Percentiles rank a stretch among this genome's conserved stretches.
phyloP scores from a whole-genome alignment of 2,888 invertebrate species.

The Amphipyra berbera region DNA sequence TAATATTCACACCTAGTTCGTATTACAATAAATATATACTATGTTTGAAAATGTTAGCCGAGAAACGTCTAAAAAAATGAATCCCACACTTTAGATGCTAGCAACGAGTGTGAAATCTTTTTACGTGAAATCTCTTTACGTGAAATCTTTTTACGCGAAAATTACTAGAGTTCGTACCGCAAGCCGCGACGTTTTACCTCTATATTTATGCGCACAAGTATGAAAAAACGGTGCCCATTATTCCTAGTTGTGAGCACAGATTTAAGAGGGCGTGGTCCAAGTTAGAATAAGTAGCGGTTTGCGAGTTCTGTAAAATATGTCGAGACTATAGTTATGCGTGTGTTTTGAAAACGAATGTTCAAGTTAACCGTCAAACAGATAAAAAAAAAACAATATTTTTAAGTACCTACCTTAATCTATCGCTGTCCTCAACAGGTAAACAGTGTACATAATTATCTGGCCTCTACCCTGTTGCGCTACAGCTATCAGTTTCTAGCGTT shows the following conservation, averaged over 20 bases:
- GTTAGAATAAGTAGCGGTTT: not conserved
- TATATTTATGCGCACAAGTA: conserved; percentile 57
- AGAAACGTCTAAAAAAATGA: conserved; percentile 4
- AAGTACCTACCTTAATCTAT: too few relatives aligned
- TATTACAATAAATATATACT: conserved; percentile 14
- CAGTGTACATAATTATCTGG: too few relatives aligned
- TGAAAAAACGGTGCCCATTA: conserved; percentile 54
- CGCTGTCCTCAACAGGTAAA: too few relatives aligned
- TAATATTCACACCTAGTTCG: not conserved
- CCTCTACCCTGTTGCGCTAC: too few relatives aligned
- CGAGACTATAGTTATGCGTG: too few relatives aligned
- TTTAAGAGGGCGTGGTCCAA: conserved; percentile 13
- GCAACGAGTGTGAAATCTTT: conserved; percentile 30
- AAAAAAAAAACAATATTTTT: too few relatives aligned
- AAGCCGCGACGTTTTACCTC: conserved; percentile 44
- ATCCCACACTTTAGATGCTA: conserved; percentile 16
- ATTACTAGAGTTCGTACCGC: conserved; percentile 32
- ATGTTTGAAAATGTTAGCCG: conserved; percentile 1
- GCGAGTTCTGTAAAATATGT: not conserved
- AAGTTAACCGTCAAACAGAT: too few relatives aligned
- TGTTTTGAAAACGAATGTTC: too few relatives aligned
- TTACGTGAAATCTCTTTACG: conserved; percentile 32
- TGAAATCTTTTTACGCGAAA: conserved; percentile 46
- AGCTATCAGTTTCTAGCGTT: too few relatives aligned
- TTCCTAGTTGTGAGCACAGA: conserved; percentile 50